phyloP scores from a whole-genome alignment of 2,888 invertebrate species.

The Pachymerium ferrugineum region DNA sequence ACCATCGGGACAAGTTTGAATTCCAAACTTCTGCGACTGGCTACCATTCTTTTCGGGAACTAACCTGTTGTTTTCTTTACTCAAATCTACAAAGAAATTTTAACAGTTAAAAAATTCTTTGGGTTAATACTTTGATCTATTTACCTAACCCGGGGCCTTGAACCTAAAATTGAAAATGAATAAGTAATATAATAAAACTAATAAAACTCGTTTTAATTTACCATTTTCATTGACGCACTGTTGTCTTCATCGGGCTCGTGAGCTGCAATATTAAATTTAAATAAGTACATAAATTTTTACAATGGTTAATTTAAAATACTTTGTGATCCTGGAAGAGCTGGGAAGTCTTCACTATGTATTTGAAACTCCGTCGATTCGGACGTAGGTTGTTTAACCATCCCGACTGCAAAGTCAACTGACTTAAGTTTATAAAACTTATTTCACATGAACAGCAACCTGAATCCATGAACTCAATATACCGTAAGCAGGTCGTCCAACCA shows the following conservation, averaged over 20 bases:
- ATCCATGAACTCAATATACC: slow-evolving; percentile 53
- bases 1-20: slow-evolving; percentile 94
- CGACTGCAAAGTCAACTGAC: slow-evolving; percentile 55
- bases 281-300: neutral
- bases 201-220: neutral
- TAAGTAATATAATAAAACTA: neutral
- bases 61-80: slow-evolving; percentile 43
- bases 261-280: slow-evolving; percentile 1
- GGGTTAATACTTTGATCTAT: neutral
- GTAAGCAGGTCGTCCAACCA: slow-evolving; percentile 88
- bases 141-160: slow-evolving; percentile 18
- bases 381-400: slow-evolving; percentile 92
- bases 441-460: neutral
- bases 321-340: slow-evolving; percentile 86
- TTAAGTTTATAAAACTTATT: slow-evolving; percentile 30
- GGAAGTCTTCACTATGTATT: slow-evolving; percentile 99
- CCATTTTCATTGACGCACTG: slow-evolving; percentile 29
- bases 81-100: neutral
- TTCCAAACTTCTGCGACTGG: slow-evolving; percentile 60
- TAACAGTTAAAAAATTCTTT: neutral
- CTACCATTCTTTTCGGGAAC: slow-evolving; percentile 42
- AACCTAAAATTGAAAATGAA: slow-evolving; percentile 19
- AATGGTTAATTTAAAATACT: slow-evolving; percentile 39
- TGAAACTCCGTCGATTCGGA: slow-evolving; percentile 89
- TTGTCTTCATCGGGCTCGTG: slow-evolving; percentile 6